Evolutionary conservation across 2,113 vertebrate species (phyloP), one percentile per base, ranked within the genome.

Genomic region (Callopanchax toddi): DNA sequence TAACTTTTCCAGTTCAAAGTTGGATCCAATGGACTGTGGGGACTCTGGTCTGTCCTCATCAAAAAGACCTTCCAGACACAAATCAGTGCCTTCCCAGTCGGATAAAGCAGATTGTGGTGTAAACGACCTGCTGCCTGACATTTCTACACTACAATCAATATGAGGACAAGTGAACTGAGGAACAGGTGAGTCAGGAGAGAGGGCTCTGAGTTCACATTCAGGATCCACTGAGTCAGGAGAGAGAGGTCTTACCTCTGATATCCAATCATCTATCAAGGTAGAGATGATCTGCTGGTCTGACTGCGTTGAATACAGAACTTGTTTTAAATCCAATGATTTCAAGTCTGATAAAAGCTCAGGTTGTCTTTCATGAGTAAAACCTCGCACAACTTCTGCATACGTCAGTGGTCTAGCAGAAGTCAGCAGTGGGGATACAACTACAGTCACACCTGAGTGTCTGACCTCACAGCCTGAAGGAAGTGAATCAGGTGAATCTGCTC

Each of bases 131-230:
- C 23, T 18, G 4, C 51, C 9, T 43, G 48, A 16, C 0, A 57
- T n/a, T 3, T 55, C 49, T 3, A 57, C 2, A 21, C 37, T 1
- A 3, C 13, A 34, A 8, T 3, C 4, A 12, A 45, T 15, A 10
- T 62, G 9, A 0, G 10, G 2, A 23, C 8, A 54, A 10, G 11
- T 46, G 39, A 71, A 70, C 26, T 80, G 65, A 22, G 73, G 60
- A 58, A 79, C 18, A 46, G 80, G 60, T 32, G 79, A 82, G 44
- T 73, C 69, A 25, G 73, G 70, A 17, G 78, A 79, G 1, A 69
- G 29, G 11, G 42, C 26, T 5, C 70, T 63, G 8, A 21, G 3
- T 37, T 71, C 58, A 46, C 32, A n/a, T n/a, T n/a, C n/a, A n/a
- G n/a, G n/a, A n/a, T 11, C n/a, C 46, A 18, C n/a, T 56, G 71